A percentile compares a stretch with the other conserved stretches of the same genome.
These are phyloP conservation scores for Ictalurus furcatus DNA, from an alignment of 2,113 vertebrate species.

Conservation along the genomic window DNA sequence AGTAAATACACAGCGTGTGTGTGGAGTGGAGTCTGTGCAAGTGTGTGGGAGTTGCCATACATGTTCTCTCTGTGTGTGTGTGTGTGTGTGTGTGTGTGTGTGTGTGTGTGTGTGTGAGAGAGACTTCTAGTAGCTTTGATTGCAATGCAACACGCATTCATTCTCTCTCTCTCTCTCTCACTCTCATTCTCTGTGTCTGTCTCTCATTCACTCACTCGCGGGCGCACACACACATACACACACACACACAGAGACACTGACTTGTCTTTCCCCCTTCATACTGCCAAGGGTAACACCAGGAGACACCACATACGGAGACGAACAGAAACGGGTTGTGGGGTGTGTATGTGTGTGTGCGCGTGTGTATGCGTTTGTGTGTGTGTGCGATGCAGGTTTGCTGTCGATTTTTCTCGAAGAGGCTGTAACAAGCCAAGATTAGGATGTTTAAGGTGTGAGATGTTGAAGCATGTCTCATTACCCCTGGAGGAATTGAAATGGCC, in stretches of 20 bases:
- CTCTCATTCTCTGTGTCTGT: too few species aligned
- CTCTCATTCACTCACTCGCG: too few species aligned
- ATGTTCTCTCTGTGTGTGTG: neutral
- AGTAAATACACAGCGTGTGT: slow-evolving; percentile 7
- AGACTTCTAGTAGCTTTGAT: too few species aligned
- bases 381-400: neutral
- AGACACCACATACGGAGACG: slow-evolving; percentile 58
- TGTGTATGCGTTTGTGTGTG: neutral
- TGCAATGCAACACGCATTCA: slow-evolving; percentile 51
- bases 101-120: neutral
- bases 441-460: slow-evolving; percentile 13
- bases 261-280: slow-evolving; percentile 67
- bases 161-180: neutral
- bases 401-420: neutral
- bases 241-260: slow-evolving; percentile 62
- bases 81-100: slow-evolving; percentile 1
- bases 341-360: neutral
- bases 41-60: slow-evolving; percentile 27
- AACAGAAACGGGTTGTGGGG: slow-evolving; percentile 15
- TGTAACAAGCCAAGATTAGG: neutral
- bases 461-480: neutral
- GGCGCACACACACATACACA: slow-evolving; percentile 36
- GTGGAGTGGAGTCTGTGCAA: slow-evolving; percentile 18
- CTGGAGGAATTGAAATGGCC: slow-evolving; percentile 10
- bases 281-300: slow-evolving; percentile 75